Conservation (phyloP, 2,113 vertebrate species). For the Chitala chitala region DNA sequence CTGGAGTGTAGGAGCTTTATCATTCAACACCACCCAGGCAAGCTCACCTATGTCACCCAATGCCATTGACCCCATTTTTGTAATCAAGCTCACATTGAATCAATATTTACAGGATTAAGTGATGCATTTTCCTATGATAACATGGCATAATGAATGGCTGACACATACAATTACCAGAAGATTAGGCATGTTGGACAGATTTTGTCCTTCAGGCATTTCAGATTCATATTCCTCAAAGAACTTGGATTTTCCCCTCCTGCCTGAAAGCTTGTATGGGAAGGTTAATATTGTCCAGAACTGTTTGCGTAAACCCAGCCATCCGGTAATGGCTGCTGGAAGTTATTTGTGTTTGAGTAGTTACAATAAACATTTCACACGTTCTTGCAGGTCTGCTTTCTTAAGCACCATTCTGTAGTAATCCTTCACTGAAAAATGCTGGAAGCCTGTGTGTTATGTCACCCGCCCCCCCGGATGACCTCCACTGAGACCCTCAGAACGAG, state of each 20-base stretch:
- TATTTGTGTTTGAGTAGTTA: background rate
- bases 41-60: conserved; percentile 41
- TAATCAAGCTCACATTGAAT: conserved; percentile 48
- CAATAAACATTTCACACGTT: background rate
- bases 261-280: background rate
- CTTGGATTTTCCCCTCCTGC: background rate
- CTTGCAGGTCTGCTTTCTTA: background rate
- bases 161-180: conserved; percentile 31
- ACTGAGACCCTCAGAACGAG: background rate
- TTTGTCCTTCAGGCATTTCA: background rate
- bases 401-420: background rate
- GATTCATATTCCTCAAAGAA: background rate
- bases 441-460: background rate
- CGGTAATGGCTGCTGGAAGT: background rate
- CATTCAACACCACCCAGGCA: conserved; percentile 52
- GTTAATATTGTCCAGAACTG: background rate
- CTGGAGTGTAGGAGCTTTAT: conserved; percentile 57
- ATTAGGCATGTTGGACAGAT: conserved; percentile 5
- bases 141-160: conserved; percentile 32
- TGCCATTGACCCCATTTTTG: conserved; percentile 45
- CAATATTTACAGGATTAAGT: conserved; percentile 59
- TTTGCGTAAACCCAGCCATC: background rate
- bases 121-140: conserved; percentile 41
- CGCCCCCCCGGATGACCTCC: too few relatives aligned
- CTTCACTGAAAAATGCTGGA: background rate